A percentile compares a stretch with the other conserved stretches of the same genome.
Evolutionary conservation across 2,113 vertebrate species (phyloP).

Genomic region (Dolichotis patagonum): DNA sequence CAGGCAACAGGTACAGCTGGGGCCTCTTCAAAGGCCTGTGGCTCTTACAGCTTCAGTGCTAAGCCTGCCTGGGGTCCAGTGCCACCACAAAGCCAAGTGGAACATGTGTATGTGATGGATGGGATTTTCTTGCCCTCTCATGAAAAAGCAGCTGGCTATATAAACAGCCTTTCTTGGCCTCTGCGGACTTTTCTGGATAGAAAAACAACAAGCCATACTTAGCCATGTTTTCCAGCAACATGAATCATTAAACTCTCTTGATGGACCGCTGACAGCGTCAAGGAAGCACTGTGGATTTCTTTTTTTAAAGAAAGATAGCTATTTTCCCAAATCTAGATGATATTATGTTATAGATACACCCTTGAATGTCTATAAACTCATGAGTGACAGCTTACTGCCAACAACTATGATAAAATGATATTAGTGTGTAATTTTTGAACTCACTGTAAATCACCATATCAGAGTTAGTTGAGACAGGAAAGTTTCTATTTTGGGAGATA

Average conservation of each 20-base stretch:
- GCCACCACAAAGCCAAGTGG: background rate
- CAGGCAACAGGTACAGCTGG: constrained; percentile 50
- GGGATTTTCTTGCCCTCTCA: constrained; percentile 52
- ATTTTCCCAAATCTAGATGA: constrained; percentile 37
- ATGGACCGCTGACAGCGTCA: background rate
- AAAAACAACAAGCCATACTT: background rate
- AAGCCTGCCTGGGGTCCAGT: constrained; percentile 31
- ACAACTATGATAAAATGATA: background rate
- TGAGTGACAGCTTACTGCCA: background rate
- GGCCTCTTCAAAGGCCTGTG: constrained; percentile 68
- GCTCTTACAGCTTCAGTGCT: constrained; percentile 15
- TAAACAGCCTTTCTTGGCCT: constrained; percentile 1
- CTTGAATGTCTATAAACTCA: background rate
- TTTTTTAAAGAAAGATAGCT: background rate
- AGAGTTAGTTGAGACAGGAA: background rate
- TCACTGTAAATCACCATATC: background rate
- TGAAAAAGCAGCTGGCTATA: background rate
- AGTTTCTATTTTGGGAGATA: background rate
- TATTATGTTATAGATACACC: background rate
- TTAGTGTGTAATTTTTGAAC: background rate
- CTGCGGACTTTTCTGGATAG: constrained; percentile 46
- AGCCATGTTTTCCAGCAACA: background rate
- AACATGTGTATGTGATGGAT: background rate
- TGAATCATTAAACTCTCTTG: background rate
- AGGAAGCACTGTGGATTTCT: background rate